Evolutionary conservation across 2,113 vertebrate species (phyloP).

Genomic region (Asarcornis scutulata): DNA sequence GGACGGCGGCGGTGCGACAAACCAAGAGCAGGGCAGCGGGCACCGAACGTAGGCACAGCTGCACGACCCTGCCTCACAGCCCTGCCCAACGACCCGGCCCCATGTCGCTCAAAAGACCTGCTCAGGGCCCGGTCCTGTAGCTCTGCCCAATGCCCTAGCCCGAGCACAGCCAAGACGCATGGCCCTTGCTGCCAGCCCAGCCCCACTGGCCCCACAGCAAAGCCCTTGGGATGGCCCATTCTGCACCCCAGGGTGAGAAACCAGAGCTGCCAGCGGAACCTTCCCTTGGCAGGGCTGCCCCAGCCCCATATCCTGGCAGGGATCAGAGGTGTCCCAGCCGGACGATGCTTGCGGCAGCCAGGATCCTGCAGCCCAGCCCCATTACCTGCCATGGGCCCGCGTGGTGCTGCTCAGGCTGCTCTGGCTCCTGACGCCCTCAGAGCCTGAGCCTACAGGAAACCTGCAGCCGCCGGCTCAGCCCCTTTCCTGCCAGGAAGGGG

Average conservation of each 20-base stretch:
- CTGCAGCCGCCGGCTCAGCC: background rate
- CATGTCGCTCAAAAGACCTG: background rate
- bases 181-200: background rate
- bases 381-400: background rate
- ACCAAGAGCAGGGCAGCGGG: background rate
- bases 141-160: background rate
- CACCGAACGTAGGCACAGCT: background rate
- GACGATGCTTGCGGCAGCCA: accelerated
- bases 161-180: background rate
- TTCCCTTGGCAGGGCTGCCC: background rate
- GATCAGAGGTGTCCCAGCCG: background rate
- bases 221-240: background rate
- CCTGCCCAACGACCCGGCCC: background rate
- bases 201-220: background rate
- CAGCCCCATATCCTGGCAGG: accelerated
- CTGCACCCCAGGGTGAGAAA: no score
- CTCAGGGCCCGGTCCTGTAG: background rate
- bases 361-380: no score
- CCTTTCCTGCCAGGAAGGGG: slow-evolving; percentile 47
- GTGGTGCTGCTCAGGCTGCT: background rate
- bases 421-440: background rate
- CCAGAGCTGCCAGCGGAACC: no score
- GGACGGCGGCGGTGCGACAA: background rate
- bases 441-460: background rate
- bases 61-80: background rate